Evolutionary conservation across 2,113 vertebrate species (phyloP).

Genomic region (Ailuropoda melanoleuca): DNA sequence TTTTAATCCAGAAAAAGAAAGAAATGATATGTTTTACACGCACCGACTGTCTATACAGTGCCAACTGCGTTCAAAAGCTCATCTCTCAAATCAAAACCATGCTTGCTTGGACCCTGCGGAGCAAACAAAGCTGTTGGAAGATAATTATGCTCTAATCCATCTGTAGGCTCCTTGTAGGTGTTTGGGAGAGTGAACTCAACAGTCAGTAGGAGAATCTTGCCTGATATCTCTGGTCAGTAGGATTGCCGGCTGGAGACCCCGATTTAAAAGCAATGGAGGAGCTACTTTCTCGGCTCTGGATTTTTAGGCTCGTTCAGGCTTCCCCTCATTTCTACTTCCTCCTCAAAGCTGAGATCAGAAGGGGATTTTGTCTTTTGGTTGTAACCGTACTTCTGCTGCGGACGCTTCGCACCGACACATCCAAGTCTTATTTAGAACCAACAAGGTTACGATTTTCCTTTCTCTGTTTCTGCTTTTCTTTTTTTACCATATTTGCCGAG

Average conservation of each 20-base stretch:
- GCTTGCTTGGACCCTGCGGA: constrained; percentile 56
- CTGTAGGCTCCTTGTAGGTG: neutral
- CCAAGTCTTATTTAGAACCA: constrained; percentile 36
- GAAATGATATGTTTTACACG: constrained; percentile 49
- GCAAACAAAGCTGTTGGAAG: constrained; percentile 73
- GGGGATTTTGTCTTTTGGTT: neutral
- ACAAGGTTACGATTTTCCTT: constrained; percentile 27
- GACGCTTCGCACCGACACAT: neutral
- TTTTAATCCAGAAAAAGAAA: constrained; percentile 53
- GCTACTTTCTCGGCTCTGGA: neutral
- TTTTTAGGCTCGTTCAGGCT: neutral
- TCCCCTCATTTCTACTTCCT: neutral
- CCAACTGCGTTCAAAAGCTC: constrained; percentile 68
- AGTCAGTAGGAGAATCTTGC: neutral
- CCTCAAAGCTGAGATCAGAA: neutral
- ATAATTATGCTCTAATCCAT: constrained; percentile 55
- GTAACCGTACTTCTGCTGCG: neutral
- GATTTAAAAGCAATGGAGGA: neutral
- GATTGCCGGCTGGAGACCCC: neutral
- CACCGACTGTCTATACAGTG: neutral
- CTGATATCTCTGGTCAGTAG: neutral
- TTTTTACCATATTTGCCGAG: constrained; percentile 33
- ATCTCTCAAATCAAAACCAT: constrained; percentile 72
- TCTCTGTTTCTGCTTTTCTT: constrained; percentile 55
- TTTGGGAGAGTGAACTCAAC: neutral